Conservation (phyloP, 2,113 vertebrate species). For the Odontesthes bonariensis region DNA sequence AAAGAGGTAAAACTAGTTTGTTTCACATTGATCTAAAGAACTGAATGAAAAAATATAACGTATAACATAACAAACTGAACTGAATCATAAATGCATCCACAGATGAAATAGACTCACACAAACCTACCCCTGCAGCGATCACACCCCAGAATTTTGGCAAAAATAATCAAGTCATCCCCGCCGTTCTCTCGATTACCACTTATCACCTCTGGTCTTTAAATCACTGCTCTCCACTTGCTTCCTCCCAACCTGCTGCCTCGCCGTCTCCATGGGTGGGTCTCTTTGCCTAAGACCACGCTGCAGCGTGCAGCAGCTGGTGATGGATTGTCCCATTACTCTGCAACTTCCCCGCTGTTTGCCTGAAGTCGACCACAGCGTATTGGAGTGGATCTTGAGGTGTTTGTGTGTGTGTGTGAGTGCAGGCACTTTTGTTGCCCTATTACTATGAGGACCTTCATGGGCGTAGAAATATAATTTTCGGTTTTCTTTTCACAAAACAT, state of each 20-base stretch:
- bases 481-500: neutral
- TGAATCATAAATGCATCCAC: neutral
- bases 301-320: slow-evolving; percentile 66
- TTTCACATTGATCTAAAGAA: no score
- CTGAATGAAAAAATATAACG: no score
- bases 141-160: slow-evolving; percentile 8
- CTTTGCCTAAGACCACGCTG: slow-evolving; percentile 68
- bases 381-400: slow-evolving; percentile 53
- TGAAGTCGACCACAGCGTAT: slow-evolving; percentile 62
- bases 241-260: slow-evolving; percentile 41
- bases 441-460: slow-evolving; percentile 13
- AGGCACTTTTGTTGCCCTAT: neutral
- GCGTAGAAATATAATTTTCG: neutral
- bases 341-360: slow-evolving; percentile 71
- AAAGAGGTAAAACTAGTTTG: no score
- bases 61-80: no score
- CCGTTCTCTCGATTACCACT: slow-evolving; percentile 21
- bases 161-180: neutral
- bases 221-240: slow-evolving; percentile 48
- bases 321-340: slow-evolving; percentile 79
- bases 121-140: neutral
- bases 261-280: slow-evolving; percentile 60
- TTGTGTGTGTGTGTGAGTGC: slow-evolving; percentile 23
- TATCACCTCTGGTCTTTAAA: slow-evolving; percentile 62
- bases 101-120: neutral